A percentile compares a stretch with the other conserved stretches of the same genome.
Conservation (phyloP, 2,113 vertebrate species). For the Collichthys lucidus region DNA sequence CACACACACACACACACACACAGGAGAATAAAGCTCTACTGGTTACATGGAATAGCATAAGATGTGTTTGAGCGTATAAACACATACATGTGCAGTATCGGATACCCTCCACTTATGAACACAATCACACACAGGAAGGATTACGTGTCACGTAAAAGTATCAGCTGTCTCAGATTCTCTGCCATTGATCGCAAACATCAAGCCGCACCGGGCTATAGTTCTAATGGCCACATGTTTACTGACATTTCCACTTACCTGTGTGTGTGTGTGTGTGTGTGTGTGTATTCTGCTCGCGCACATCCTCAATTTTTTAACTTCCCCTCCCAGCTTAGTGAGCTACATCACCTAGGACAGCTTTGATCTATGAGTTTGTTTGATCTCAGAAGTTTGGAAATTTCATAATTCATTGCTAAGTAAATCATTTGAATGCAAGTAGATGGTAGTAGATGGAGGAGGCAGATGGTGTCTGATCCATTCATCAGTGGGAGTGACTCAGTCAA, state of each 20-base stretch:
- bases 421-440: slow-evolving; percentile 39
- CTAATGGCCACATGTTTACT: slow-evolving; percentile 32
- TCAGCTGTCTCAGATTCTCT: slow-evolving; percentile 5
- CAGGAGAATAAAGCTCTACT: background rate
- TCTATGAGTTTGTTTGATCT: slow-evolving; percentile 60
- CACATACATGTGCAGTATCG: background rate
- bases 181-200: slow-evolving; percentile 33
- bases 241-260: slow-evolving; percentile 32
- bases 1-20: slow-evolving; percentile 18
- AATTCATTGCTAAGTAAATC: slow-evolving; percentile 56
- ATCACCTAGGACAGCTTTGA: slow-evolving; percentile 62
- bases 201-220: slow-evolving; percentile 13
- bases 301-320: slow-evolving; percentile 35
- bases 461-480: slow-evolving; percentile 56
- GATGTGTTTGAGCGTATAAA: background rate
- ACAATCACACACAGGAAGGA: slow-evolving; percentile 6
- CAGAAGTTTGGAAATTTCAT: slow-evolving; percentile 55
- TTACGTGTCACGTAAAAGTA: background rate
- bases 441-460: slow-evolving; percentile 48
- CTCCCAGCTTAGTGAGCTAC: slow-evolving; percentile 35
- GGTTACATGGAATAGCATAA: background rate
- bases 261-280: background rate
- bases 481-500: slow-evolving; percentile 44
- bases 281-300: slow-evolving; percentile 16
- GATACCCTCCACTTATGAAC: background rate